These are phyloP conservation scores for Hippocampus abdominalis DNA, from an alignment of 2,113 vertebrate species.

Conservation along the genomic window DNA sequence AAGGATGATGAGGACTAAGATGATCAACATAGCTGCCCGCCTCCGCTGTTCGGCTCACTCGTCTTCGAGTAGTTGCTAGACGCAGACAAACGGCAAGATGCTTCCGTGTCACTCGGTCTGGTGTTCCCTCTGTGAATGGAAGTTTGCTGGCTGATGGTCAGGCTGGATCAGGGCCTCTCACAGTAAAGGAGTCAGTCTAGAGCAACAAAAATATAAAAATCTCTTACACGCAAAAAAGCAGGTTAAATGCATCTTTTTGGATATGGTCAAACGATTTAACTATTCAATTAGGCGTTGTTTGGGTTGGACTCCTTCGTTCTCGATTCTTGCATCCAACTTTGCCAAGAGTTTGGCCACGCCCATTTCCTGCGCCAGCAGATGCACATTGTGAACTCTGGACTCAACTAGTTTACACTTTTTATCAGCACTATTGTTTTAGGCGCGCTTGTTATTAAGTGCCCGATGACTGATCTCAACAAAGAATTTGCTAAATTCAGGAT, in stretches of 20 bases:
- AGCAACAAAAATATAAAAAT: not conserved
- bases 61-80: constrained; percentile 1
- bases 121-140: constrained; percentile 12
- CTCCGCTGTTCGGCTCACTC: constrained; percentile 1
- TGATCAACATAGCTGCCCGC: constrained; percentile 69
- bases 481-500: not conserved
- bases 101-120: constrained; percentile 2
- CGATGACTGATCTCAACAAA: no score
- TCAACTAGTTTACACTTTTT: no score
- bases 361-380: no score
- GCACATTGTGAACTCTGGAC: no score
- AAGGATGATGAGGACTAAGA: constrained; percentile 74
- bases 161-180: constrained; percentile 12
- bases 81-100: not conserved
- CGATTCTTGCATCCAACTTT: no score
- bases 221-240: constrained; percentile 11
- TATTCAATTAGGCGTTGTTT: no score
- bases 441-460: not conserved
- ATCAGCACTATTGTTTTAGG: no score
- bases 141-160: constrained; percentile 9
- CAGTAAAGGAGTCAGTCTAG: constrained; percentile 18
- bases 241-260: not conserved
- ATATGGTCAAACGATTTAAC: no score
- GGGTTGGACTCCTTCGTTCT: no score
- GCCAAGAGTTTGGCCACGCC: no score